Evolutionary conservation across 2,888 invertebrate genomes (phyloP).

Genomic region (Anthophora plumipes): DNA sequence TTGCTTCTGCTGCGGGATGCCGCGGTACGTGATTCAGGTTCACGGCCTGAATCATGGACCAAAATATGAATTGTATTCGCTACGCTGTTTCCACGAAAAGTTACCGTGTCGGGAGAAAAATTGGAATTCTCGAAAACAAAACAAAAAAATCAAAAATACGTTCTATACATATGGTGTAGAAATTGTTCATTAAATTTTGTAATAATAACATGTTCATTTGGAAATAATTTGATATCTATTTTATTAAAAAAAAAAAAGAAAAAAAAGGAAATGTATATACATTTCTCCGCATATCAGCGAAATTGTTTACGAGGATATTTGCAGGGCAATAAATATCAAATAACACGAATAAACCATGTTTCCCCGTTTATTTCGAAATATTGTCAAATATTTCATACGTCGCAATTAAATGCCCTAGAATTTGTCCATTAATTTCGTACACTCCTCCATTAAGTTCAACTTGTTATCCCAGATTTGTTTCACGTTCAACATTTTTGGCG

Average conservation of each 20-base stretch:
- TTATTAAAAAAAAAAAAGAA: no score
- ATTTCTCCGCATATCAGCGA: no score
- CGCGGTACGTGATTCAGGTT: slow-evolving; percentile 16
- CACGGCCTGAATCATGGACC: slow-evolving; percentile 8
- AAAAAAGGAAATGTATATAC: no score
- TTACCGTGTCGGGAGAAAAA: neutral
- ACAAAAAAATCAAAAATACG: neutral
- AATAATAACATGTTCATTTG: neutral
- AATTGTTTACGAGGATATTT: neutral
- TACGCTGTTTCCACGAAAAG: neutral
- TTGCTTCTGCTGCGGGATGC: slow-evolving; percentile 22
- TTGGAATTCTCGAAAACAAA: neutral
- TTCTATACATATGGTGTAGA: no score
- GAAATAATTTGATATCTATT: no score
- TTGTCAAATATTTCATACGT: neutral
- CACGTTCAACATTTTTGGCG: neutral
- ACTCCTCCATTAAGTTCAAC: no score
- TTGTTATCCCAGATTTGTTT: neutral
- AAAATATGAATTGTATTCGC: neutral
- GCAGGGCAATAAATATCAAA: neutral
- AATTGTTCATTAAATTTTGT: neutral
- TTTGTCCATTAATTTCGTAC: neutral
- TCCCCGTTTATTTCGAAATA: neutral
- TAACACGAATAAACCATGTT: neutral
- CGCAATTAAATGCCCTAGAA: neutral